A percentile compares a stretch with the other conserved stretches of the same genome.
phyloP scores from a whole-genome alignment of 2,888 invertebrate species.

The Amblyjoppa fuscipennis region DNA sequence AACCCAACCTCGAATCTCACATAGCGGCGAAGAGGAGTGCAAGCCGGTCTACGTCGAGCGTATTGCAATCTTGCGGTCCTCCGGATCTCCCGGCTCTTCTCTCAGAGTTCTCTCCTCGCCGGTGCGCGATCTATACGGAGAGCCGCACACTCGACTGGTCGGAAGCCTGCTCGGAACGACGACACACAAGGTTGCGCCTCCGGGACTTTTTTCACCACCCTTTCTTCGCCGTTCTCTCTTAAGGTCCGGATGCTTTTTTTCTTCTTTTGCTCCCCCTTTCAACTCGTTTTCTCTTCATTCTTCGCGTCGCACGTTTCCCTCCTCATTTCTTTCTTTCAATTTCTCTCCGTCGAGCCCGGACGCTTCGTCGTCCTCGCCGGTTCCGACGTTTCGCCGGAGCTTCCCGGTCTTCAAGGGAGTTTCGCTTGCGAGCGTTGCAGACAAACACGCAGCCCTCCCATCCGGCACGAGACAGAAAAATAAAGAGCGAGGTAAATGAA shows the following conservation, averaged over 20 bases:
- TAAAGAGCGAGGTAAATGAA: constrained; percentile 49
- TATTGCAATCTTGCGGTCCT: constrained; percentile 67
- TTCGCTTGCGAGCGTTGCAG: constrained; percentile 47
- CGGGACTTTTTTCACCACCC: constrained; percentile 36
- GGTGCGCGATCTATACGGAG: constrained; percentile 26
- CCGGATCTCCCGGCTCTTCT: constrained; percentile 59
- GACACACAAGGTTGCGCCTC: constrained; percentile 49
- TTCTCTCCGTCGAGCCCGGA: constrained; percentile 34
- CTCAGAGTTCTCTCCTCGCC: constrained; percentile 25
- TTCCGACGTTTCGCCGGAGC: neutral
- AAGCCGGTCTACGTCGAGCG: constrained; percentile 48
- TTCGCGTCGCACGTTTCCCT: constrained; percentile 21
- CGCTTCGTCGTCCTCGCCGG: neutral
- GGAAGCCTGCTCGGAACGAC: constrained; percentile 18
- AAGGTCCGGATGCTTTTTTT: neutral
- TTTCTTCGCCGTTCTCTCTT: neutral
- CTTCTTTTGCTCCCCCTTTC: constrained; percentile 24
- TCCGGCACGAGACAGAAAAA: constrained; percentile 7
- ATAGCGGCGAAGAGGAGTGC: constrained; percentile 47
- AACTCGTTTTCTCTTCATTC: constrained; percentile 57
- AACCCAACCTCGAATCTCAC: constrained; percentile 65
- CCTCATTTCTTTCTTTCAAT: constrained; percentile 46
- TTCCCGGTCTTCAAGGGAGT: neutral
- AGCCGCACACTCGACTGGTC: constrained; percentile 30
- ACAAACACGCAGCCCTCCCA: constrained; percentile 39